Evolutionary conservation across 2,113 vertebrate species (phyloP).

Genomic region (Engraulis encrasicolus): DNA sequence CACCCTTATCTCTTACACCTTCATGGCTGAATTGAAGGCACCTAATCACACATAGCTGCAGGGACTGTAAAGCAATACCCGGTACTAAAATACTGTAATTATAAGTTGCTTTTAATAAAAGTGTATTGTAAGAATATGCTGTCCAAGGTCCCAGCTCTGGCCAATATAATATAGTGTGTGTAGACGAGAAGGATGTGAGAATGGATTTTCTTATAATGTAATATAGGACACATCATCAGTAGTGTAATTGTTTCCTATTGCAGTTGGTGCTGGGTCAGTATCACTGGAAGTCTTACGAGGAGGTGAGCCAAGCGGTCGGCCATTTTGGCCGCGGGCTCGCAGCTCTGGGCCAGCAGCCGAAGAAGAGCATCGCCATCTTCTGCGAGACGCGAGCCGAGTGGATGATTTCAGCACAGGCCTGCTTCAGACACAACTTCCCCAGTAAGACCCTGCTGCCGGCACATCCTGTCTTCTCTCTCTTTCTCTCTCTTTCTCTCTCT

Average conservation of each 20-base stretch:
- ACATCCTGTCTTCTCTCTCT: background rate
- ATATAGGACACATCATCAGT: too few species aligned
- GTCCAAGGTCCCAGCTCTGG: slow-evolving; percentile 78
- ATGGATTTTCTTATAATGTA: too few species aligned
- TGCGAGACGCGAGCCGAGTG: slow-evolving; percentile 96
- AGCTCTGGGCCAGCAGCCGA: slow-evolving; percentile 85
- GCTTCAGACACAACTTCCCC: slow-evolving; percentile 93
- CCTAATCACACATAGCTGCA: too few species aligned
- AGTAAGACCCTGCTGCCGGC: slow-evolving; percentile 79
- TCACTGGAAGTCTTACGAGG: slow-evolving; percentile 88
- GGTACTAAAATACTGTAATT: too few species aligned
- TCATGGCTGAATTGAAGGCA: too few species aligned
- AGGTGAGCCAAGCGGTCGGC: slow-evolving; percentile 75
- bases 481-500: too few species aligned
- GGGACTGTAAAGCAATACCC: too few species aligned
- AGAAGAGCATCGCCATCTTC: slow-evolving; percentile 88
- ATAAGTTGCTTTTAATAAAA: too few species aligned
- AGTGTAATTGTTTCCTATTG: slow-evolving; percentile 30
- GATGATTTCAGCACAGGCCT: slow-evolving; percentile 92
- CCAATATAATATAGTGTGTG: slow-evolving; percentile 91
- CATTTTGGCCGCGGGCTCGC: slow-evolving; percentile 84
- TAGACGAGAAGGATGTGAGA: slow-evolving; percentile 83
- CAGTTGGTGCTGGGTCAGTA: slow-evolving; percentile 93
- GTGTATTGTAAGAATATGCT: slow-evolving; percentile 88
- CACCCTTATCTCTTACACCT: too few species aligned